Evolutionary conservation across 2,797 vertebrate species (phyloP).

Genomic region (Leuciscus waleckii): DNA sequence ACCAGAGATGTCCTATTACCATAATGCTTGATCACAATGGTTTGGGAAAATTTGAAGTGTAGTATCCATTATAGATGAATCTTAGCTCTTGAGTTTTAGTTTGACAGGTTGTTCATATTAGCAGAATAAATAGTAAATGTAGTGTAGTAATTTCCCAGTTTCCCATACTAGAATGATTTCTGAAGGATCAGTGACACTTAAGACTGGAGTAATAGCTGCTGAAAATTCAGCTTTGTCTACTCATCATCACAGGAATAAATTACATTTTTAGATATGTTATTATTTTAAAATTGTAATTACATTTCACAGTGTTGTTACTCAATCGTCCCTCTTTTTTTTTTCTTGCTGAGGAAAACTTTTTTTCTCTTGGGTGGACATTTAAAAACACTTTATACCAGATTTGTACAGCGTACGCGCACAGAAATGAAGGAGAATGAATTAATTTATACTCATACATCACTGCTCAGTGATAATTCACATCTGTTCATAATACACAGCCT

Average conservation of each 20-base stretch:
- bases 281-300: background rate
- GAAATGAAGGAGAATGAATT: no score
- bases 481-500: no score
- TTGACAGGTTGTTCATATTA: background rate
- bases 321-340: no score
- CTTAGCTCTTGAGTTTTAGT: background rate
- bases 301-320: background rate
- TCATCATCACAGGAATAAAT: background rate
- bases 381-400: no score
- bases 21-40: background rate
- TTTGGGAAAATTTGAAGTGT: conserved; percentile 1
- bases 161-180: background rate
- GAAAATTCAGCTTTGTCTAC: background rate
- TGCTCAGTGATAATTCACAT: no score
- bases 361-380: no score
- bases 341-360: no score
- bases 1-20: background rate
- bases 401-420: no score
- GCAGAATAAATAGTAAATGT: background rate
- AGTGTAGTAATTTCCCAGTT: background rate
- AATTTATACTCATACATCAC: no score
- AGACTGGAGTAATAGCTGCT: background rate
- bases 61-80: conserved; percentile 11
- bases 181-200: background rate
- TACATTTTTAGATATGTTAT: background rate